Conservation (phyloP, 2,797 vertebrate genomes). For the Myotis planiceps region DNA sequence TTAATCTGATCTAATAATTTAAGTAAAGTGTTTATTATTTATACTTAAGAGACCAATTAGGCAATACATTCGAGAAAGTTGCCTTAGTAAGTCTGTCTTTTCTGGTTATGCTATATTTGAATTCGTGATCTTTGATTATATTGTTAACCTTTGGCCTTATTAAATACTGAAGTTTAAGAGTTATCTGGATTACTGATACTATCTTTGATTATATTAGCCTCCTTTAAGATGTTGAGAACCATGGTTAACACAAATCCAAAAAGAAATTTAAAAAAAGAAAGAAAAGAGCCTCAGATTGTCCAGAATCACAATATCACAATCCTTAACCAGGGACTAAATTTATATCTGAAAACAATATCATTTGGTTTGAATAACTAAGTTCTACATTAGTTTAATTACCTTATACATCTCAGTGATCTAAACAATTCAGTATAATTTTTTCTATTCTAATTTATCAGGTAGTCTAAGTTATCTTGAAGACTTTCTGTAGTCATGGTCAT, state of each 20-base stretch:
- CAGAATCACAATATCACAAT: background rate
- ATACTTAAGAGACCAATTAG: background rate
- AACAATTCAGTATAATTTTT: conserved; percentile 17
- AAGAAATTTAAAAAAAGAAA: background rate
- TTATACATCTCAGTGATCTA: background rate
- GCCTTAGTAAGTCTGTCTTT: background rate
- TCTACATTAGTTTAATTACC: background rate
- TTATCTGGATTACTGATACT: background rate
- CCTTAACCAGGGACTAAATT: background rate
- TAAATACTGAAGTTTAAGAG: background rate
- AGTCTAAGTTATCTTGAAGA: background rate
- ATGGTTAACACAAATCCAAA: background rate
- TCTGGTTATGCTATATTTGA: background rate
- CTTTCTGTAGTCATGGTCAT: background rate
- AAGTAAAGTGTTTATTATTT: background rate
- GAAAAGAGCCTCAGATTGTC: background rate
- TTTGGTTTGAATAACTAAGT: background rate
- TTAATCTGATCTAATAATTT: background rate
- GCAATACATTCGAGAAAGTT: background rate
- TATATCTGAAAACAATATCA: background rate
- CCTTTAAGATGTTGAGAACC: background rate
- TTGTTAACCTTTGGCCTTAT: background rate
- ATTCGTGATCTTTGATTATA: background rate
- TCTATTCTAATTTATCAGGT: background rate
- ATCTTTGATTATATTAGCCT: background rate